Conservation (phyloP, 2,888 invertebrate genomes). For the Sturmia bella region DNA sequence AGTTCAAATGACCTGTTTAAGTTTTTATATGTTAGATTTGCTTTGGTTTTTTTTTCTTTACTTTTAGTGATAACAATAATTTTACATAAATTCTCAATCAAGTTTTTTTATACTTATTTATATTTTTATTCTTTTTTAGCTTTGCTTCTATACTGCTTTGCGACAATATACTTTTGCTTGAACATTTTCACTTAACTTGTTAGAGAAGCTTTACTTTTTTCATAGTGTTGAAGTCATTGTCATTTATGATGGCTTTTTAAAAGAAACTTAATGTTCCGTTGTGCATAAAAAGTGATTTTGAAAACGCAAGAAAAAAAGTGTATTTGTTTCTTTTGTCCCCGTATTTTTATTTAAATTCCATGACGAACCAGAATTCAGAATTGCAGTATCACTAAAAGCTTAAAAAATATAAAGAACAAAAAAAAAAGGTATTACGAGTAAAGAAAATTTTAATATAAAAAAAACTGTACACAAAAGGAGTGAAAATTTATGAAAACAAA, state of each 20-base stretch:
- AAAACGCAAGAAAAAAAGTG: not conserved
- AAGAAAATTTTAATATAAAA: not conserved
- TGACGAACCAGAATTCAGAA: slow-evolving; percentile 62
- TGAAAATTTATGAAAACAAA: too few species aligned
- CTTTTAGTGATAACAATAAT: slow-evolving; percentile 2
- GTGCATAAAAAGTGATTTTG: slow-evolving; percentile 62
- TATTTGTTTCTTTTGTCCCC: slow-evolving; percentile 8
- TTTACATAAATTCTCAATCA: slow-evolving; percentile 63
- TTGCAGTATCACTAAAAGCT: slow-evolving; percentile 65
- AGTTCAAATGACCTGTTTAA: not conserved
- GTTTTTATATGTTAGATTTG: slow-evolving; percentile 10
- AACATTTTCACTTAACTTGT: slow-evolving; percentile 46
- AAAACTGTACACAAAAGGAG: too few species aligned
- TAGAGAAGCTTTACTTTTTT: slow-evolving; percentile 15
- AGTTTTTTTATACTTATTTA: slow-evolving; percentile 21
- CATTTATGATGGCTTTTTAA: slow-evolving; percentile 68
- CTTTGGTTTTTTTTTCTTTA: not conserved
- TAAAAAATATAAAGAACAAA: slow-evolving; percentile 33
- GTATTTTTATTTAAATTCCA: slow-evolving; percentile 64
- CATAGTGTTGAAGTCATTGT: slow-evolving; percentile 52
- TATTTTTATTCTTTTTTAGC: slow-evolving; percentile 1
- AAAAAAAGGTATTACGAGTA: not conserved
- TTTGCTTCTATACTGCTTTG: slow-evolving; percentile 28
- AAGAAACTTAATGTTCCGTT: slow-evolving; percentile 68
- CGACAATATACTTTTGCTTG: slow-evolving; percentile 33